Evolutionary conservation across 2,888 invertebrate species (phyloP).

Genomic region (Gnatocerus cornutus): DNA sequence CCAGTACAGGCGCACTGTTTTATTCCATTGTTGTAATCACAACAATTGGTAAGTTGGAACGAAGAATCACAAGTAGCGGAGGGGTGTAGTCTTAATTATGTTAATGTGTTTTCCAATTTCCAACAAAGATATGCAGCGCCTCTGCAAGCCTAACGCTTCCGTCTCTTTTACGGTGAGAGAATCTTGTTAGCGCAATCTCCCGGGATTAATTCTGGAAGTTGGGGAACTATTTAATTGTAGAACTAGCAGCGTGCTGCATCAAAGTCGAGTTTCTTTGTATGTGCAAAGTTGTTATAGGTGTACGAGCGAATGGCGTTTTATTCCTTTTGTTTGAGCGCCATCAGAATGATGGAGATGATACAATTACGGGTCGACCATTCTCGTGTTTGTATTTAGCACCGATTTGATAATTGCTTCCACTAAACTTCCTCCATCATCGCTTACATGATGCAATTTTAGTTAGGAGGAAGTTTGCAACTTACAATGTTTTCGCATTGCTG

Average conservation of each 20-base stretch:
- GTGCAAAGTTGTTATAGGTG: slow-evolving; percentile 4
- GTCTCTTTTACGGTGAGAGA: slow-evolving; percentile 26
- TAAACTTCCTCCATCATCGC: slow-evolving; percentile 22
- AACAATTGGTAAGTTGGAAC: slow-evolving; percentile 85
- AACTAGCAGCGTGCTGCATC: slow-evolving; percentile 43
- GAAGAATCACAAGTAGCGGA: no score
- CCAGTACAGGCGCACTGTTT: slow-evolving; percentile 90
- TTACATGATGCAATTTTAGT: slow-evolving; percentile 11
- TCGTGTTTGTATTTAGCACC: slow-evolving; percentile 21
- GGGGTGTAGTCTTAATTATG: no score
- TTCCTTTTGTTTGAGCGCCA: slow-evolving; percentile 6
- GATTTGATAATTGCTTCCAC: slow-evolving; percentile 25
- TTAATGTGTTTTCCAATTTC: slow-evolving; percentile 16
- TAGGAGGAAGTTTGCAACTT: neutral
- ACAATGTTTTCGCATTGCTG: slow-evolving; percentile 7
- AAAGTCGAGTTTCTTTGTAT: slow-evolving; percentile 29
- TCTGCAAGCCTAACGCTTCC: slow-evolving; percentile 14
- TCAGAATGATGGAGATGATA: slow-evolving; percentile 10
- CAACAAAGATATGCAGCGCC: slow-evolving; percentile 10
- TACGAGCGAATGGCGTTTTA: slow-evolving; percentile 7
- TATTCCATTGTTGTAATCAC: slow-evolving; percentile 98
- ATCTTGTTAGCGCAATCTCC: slow-evolving; percentile 42
- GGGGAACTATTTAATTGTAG: slow-evolving; percentile 46
- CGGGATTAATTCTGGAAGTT: slow-evolving; percentile 43
- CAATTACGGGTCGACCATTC: slow-evolving; percentile 8